phyloP scores from a whole-genome alignment of 1,140 invertebrate species.

The Bombyx mandarina region DNA sequence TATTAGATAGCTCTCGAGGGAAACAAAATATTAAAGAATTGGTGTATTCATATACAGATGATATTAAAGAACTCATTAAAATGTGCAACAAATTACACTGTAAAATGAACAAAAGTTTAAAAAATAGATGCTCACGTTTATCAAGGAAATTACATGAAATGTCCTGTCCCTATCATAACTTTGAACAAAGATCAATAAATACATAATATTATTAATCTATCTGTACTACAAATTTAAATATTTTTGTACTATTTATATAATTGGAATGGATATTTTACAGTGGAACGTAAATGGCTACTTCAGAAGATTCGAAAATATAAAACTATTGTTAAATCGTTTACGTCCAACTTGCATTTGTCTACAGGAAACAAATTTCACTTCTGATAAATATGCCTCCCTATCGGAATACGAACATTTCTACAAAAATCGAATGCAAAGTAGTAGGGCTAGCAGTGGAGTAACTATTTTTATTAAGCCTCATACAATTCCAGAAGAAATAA shows the following conservation, averaged over 20 bases:
- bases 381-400: slow-evolving; percentile 9
- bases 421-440: slow-evolving; percentile 20
- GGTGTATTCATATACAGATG: slow-evolving; percentile 16
- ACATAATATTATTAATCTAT: too few species aligned
- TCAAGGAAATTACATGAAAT: slow-evolving; percentile 19
- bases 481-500: slow-evolving; percentile 18
- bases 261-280: too few species aligned
- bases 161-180: too few species aligned
- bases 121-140: slow-evolving; percentile 23
- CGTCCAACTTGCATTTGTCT: slow-evolving; percentile 20
- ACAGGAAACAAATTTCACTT: slow-evolving; percentile 34
- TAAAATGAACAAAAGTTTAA: too few species aligned
- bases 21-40: slow-evolving; percentile 21
- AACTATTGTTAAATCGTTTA: slow-evolving; percentile 14
- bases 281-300: slow-evolving; percentile 23
- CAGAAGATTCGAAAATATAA: slow-evolving; percentile 18
- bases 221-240: too few species aligned
- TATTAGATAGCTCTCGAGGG: slow-evolving; percentile 17
- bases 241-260: too few species aligned
- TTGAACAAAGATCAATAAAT: too few species aligned
- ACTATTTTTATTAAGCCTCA: slow-evolving; percentile 22
- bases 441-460: slow-evolving; percentile 28
- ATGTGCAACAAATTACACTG: too few species aligned
- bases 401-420: slow-evolving; percentile 15
- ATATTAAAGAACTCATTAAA: slow-evolving; percentile 14